A percentile compares a stretch with the other conserved stretches of the same genome.
phyloP scores from a whole-genome alignment of 2,888 invertebrate species.

The Chrysopilus asiliformis region DNA sequence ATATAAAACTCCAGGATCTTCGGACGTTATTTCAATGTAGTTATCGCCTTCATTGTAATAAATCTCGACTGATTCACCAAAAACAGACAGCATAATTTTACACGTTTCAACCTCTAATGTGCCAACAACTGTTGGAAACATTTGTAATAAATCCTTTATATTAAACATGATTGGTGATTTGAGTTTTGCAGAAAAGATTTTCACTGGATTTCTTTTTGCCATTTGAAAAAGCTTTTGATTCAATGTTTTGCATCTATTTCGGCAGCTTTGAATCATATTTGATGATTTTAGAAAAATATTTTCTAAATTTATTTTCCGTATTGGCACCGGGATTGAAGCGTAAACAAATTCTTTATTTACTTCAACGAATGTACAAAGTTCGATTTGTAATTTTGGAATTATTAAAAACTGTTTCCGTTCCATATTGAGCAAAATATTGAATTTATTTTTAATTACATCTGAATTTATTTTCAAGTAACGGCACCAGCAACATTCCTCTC shows the following conservation, averaged over 20 bases:
- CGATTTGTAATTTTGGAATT: slow-evolving; percentile 8
- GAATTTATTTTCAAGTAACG: too few relatives aligned
- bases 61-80: slow-evolving; percentile 7
- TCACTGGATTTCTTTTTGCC: too few relatives aligned
- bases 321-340: slow-evolving; percentile 7
- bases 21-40: slow-evolving; percentile 6
- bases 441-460: not conserved
- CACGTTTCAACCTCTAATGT: not conserved
- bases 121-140: slow-evolving; percentile 2
- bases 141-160: slow-evolving; percentile 8
- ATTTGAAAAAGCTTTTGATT: too few relatives aligned
- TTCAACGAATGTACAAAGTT: slow-evolving; percentile 8
- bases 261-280: too few relatives aligned
- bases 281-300: too few relatives aligned
- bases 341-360: slow-evolving; percentile 9
- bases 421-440: slow-evolving; percentile 9
- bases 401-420: slow-evolving; percentile 2
- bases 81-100: too few relatives aligned
- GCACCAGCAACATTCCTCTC: too few relatives aligned
- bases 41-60: slow-evolving; percentile 10
- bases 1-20: slow-evolving; percentile 10
- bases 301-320: not conserved
- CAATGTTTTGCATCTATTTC: too few relatives aligned
- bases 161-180: slow-evolving; percentile 10
- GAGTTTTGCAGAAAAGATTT: slow-evolving; percentile 3